Evolutionary conservation across 2,888 invertebrate genomes (phyloP), one percentile per base, ranked within the genome.

Genomic region (Hypsopygia costalis): DNA sequence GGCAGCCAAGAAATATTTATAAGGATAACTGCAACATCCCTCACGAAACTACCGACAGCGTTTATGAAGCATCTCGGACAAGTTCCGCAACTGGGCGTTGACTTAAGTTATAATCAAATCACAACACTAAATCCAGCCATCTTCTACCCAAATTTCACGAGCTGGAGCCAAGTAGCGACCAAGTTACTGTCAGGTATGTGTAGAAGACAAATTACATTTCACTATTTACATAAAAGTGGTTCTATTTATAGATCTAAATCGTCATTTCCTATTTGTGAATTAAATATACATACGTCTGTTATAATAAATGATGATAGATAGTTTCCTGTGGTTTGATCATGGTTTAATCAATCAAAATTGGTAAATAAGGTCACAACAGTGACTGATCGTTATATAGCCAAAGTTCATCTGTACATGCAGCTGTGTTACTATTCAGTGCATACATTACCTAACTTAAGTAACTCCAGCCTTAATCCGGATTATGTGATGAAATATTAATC

Each of bases 121-220:
- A 91, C 93, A 25, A 92, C 93, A 43, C 89, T 97, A 50, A 94
- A 94, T 69, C 94, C 96, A 38, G 94, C 95, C 48, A 94, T 95
- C 47, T 94, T 97, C 72, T 97, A 97, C 76, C 94, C 95, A 20
- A 96, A 97, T 76, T 92, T 94, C 54, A 94, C 95, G 12, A 93
- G 93, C 58, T 96, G 96, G 96, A 96, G 96, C 77, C 93, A 94
- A 52, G 94, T 95, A 51, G 96, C 96, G 8, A 96, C 97, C 3
- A 94, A 95, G 67, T 91, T 96, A 69, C 92, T 97, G 41, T 93
- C 94, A 82, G 94, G 95, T 94, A 79, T 81, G 87, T 16, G 16
- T 16, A 16, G 4, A 16, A n/a, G n/a, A n/a, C n/a, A n/a, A n/a
- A n/a, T n/a, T n/a, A n/a, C n/a, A n/a, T n/a, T n/a, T n/a, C n/a